These are phyloP conservation scores for Tachysurus vachellii DNA, from an alignment of 2,113 vertebrate species.

Conservation along the genomic window DNA sequence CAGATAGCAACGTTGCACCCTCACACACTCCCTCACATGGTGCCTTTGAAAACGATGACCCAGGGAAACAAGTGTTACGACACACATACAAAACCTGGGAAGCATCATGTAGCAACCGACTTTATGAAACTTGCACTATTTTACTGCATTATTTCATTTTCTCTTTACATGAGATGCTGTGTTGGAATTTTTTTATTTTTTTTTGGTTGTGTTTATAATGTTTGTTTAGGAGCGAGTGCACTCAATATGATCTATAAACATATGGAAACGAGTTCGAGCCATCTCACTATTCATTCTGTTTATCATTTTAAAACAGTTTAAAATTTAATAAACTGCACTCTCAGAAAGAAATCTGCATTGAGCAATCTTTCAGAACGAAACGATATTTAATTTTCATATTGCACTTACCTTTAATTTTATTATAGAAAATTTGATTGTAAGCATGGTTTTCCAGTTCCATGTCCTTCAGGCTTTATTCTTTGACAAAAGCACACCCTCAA, in stretches of 20 bases:
- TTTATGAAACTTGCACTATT: slow-evolving; percentile 80
- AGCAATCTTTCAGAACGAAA: background rate
- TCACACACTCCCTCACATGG: slow-evolving; percentile 43
- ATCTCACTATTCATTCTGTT: background rate
- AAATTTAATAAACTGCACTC: background rate
- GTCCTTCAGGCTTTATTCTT: background rate
- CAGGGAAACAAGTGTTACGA: slow-evolving; percentile 60
- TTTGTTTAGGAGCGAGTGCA: slow-evolving; percentile 2
- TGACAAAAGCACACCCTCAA: too few relatives aligned
- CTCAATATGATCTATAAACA: background rate
- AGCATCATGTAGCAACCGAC: slow-evolving; percentile 75
- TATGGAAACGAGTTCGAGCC: background rate
- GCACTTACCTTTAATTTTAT: slow-evolving; percentile 17
- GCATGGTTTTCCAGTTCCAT: background rate
- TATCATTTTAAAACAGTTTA: too few relatives aligned
- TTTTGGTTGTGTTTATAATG: slow-evolving; percentile 42
- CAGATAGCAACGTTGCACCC: slow-evolving; percentile 42
- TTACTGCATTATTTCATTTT: slow-evolving; percentile 52
- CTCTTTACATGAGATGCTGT: slow-evolving; percentile 37
- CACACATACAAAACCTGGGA: slow-evolving; percentile 57
- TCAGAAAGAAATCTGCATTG: background rate
- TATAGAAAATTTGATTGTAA: background rate
- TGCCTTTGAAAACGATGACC: slow-evolving; percentile 69
- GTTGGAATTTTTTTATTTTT: slow-evolving; percentile 5
- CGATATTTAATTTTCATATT: background rate